Base-by-base conservation (phyloP, 1,140 invertebrate genomes). In the Nautilus pompilius region DNA sequence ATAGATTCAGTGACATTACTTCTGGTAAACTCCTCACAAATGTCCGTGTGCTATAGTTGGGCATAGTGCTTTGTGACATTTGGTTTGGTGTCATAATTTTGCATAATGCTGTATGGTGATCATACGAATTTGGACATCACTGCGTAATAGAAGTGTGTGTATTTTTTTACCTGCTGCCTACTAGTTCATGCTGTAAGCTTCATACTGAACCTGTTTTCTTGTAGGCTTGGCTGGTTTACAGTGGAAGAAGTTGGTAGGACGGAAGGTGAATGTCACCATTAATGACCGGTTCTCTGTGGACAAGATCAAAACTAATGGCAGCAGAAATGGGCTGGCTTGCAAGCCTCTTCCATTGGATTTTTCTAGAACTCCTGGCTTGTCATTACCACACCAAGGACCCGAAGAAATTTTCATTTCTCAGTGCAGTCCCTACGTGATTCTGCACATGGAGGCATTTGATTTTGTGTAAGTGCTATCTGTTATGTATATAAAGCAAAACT, bases 191-290 rank as follows among this genome's bases (percentile, higher is more conserved):
- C n/a, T n/a, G n/a, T n/a, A n/a, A n/a, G n/a, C n/a, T n/a, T n/a
- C n/a, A n/a, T n/a, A n/a, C n/a, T n/a, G n/a, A n/a, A n/a, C n/a
- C n/a, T n/a, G n/a, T n/a, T n/a, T n/a, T n/a, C n/a, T n/a, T n/a
- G n/a, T 67, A 69, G 78, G 78, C n/a, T 56, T 77, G 8, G 58
- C 69, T n/a, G 78, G 77, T n/a, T 33, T 78, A 20, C 65, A 72
- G 29, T 80, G 78, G 78, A 75, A 77, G 45, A 67, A 65, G 15
- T 46, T 62, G 28, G 34, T 76, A 1, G 55, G 65, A 28, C 60
- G 70, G 10, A 60, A 67, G 34, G 54, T 73, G 8, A 60, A 67
- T 62, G 78, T 80, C n/a, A 70, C 70, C 22, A 53, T 67, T 34
- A 60, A 49, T 32, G 54, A 66, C 28, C 58, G 56, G 17, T 53